These are phyloP conservation scores for Hippocampus guttulatus DNA, from an alignment of 2,113 vertebrate genomes.

Conservation along the genomic window DNA sequence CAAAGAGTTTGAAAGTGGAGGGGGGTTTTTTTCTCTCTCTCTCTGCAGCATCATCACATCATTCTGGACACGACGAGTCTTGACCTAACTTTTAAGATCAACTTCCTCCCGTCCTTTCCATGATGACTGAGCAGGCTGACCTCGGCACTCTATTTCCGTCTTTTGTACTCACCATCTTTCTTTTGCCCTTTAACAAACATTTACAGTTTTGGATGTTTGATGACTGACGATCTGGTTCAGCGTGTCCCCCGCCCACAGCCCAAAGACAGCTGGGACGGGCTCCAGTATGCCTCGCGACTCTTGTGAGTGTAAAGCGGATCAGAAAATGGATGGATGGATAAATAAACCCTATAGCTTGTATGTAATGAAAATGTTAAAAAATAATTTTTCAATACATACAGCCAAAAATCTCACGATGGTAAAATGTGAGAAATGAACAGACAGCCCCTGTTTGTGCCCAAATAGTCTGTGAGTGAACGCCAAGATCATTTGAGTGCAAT, in stretches of 20 bases:
- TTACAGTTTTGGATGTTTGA: not conserved
- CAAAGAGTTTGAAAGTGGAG: not conserved
- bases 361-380: not conserved
- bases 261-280: no score
- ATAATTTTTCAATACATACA: not conserved
- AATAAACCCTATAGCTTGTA: not conserved
- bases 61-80: slow-evolving; percentile 19
- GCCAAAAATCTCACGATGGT: not conserved
- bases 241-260: no score
- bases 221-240: no score
- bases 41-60: not conserved
- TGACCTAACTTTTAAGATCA: slow-evolving; percentile 18
- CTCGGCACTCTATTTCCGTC: slow-evolving; percentile 38
- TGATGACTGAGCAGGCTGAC: slow-evolving; percentile 29
- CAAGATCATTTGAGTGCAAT: not conserved
- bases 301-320: no score
- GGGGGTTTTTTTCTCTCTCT: not conserved
- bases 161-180: slow-evolving; percentile 37
- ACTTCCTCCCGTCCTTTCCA: slow-evolving; percentile 39
- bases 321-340: no score
- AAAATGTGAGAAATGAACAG: not conserved
- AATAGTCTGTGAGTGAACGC: not conserved
- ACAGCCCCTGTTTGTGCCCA: not conserved
- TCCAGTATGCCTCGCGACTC: no score
- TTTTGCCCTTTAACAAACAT: slow-evolving; percentile 9